Evolutionary conservation across 2,797 vertebrate genomes (phyloP).

Genomic region (Rousettus madagascariensis): DNA sequence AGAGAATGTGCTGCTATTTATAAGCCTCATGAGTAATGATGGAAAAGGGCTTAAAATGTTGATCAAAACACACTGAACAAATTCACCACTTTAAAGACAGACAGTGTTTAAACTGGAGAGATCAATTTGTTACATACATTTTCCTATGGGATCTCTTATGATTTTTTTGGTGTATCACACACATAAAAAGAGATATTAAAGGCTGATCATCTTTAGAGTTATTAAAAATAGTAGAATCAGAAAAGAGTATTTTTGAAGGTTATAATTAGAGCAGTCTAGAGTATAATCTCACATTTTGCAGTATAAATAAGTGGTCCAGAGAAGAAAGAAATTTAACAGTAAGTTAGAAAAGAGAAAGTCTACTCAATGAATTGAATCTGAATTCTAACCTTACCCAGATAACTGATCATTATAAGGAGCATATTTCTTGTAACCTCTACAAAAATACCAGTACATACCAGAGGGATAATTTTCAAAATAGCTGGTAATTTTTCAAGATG

Average conservation of each 20-base stretch:
- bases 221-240: neutral
- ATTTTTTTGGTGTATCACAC: neutral
- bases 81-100: neutral
- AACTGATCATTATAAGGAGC: neutral
- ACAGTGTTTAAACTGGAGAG: neutral
- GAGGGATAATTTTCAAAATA: neutral
- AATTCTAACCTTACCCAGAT: neutral
- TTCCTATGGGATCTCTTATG: neutral
- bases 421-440: neutral
- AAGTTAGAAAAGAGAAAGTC: neutral
- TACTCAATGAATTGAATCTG: neutral
- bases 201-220: neutral
- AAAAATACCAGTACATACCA: neutral
- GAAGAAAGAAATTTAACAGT: neutral
- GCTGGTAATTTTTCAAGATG: neutral
- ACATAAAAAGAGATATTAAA: neutral
- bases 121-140: neutral
- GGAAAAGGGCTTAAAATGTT: neutral
- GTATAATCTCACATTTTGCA: neutral
- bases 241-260: neutral
- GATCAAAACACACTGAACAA: conserved; percentile 34
- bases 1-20: conserved; percentile 2
- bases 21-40: neutral
- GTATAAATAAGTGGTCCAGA: neutral
- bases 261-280: neutral